These are phyloP conservation scores for Strix aluco DNA, from an alignment of 2,113 vertebrate species.

Conservation along the genomic window DNA sequence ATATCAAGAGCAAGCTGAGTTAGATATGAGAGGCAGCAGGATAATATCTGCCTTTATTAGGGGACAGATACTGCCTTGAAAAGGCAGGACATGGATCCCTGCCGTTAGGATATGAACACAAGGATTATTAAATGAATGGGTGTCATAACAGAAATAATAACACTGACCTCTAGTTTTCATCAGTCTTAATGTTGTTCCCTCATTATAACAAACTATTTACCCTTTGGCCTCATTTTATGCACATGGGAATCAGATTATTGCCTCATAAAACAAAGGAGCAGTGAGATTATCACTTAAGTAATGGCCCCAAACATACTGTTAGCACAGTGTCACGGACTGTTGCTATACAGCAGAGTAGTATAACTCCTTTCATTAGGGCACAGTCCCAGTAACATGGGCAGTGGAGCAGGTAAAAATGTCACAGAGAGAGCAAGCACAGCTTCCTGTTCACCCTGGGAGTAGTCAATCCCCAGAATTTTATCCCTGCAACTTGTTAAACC, in stretches of 20 bases:
- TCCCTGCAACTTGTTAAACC: background rate
- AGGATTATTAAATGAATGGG: constrained; percentile 56
- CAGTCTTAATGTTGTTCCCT: constrained; percentile 56
- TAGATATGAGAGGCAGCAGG: background rate
- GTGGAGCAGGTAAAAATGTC: background rate
- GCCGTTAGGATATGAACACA: constrained; percentile 6
- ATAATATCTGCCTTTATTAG: constrained; percentile 31
- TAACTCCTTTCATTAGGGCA: background rate
- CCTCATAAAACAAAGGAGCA: constrained; percentile 66
- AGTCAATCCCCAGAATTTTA: background rate
- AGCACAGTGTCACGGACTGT: background rate
- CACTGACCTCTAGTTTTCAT: constrained; percentile 64
- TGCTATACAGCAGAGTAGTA: background rate
- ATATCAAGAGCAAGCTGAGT: background rate
- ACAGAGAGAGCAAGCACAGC: rapidly evolving
- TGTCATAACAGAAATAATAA: constrained; percentile 64
- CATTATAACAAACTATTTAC: constrained; percentile 64
- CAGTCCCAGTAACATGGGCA: background rate
- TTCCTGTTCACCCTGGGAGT: background rate
- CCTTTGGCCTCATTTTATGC: constrained; percentile 65
- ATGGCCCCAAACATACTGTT: constrained; percentile 46
- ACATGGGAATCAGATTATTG: constrained; percentile 60
- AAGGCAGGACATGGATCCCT: constrained; percentile 16
- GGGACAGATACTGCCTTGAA: constrained; percentile 5
- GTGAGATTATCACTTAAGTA: constrained; percentile 49